Evolutionary conservation across 2,888 invertebrate species (phyloP).

Genomic region (Heliconius ethilla): DNA sequence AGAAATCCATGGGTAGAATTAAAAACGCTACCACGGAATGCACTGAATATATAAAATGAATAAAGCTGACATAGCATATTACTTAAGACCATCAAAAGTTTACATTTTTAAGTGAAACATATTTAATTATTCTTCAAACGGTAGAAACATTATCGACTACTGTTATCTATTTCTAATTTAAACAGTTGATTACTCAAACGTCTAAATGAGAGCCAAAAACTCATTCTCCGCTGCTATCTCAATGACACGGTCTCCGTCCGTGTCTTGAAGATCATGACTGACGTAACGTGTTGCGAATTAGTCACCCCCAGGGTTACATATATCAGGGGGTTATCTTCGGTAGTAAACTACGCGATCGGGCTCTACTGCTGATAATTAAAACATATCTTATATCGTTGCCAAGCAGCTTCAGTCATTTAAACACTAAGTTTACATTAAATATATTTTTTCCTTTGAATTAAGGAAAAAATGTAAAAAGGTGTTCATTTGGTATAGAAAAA

Average conservation of each 20-base stretch:
- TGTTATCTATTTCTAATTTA: conserved; percentile 21
- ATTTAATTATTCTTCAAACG: background rate
- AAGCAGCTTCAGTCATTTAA: conserved; percentile 15
- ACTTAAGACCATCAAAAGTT: too few species aligned
- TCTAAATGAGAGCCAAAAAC: conserved; percentile 13
- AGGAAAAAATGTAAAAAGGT: background rate
- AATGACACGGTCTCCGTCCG: conserved; percentile 29
- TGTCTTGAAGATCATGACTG: conserved; percentile 7
- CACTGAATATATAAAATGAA: too few species aligned
- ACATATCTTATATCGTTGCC: conserved; percentile 11
- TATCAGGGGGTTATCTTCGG: conserved; percentile 48
- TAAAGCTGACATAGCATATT: too few species aligned
- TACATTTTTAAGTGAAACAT: background rate
- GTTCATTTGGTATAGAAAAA: background rate
- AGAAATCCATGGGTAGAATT: too few species aligned
- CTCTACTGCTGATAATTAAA: background rate
- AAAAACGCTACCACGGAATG: too few species aligned
- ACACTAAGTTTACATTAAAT: background rate
- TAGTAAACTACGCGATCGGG: conserved; percentile 53
- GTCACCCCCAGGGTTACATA: conserved; percentile 30
- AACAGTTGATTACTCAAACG: conserved; percentile 13
- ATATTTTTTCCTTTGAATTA: background rate
- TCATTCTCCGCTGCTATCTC: conserved; percentile 22
- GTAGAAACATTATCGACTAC: background rate
- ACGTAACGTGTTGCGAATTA: conserved; percentile 37